Evolutionary conservation across 2,113 vertebrate species (phyloP), one percentile per base, ranked within the genome.

Genomic region (Mionectes macconnelli): DNA sequence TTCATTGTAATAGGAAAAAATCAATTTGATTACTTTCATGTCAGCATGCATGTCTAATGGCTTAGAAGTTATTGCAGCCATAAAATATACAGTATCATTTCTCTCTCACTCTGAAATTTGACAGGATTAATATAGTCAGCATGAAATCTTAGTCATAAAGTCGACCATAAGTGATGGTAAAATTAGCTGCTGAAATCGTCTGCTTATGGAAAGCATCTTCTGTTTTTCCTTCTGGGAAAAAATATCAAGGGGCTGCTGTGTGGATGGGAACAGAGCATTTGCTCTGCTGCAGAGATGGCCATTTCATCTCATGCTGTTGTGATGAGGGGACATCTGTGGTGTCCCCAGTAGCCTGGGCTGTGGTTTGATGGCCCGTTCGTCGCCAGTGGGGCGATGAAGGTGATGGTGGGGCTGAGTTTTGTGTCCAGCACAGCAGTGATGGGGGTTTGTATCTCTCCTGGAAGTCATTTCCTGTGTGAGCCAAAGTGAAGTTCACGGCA

Each of bases 121-220:
- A 94, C 72, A 88, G 95, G 94, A 93, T 93, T 79, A 95, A 96
- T 96, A 93, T 95, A 93, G 95, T 94, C 80, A 90, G 89, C 96
- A 87, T 70, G 82, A 95, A 97, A 78, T 89, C 94, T 95, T 93
- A 79, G 90, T 97, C 93, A 76, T 95, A 83, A 96, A 94, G 95
- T 78, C 88, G 60, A 88, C 90, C 84, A 59, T 84, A 92, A 78
- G 35, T 49, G 79, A 86, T 84, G 92, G 86, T 89, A 84, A 94
- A 96, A 88, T 95, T 87, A 95, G 94, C 93, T 93, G 81, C 77
- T 88, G 66, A 92, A 73, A 64, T 74, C 18, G 64, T 85, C 94
- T 83, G 90, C 94, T 95, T 90, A 63, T 87, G 96, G 97, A 85
- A 96, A 76, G 80, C 87, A 90, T 95, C 66, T 84, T 85, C 69